Percentiles rank a stretch among this genome's conserved stretches.
Conservation (phyloP, 2,797 vertebrate species). For the Tenualosa thibaudeaui region DNA sequence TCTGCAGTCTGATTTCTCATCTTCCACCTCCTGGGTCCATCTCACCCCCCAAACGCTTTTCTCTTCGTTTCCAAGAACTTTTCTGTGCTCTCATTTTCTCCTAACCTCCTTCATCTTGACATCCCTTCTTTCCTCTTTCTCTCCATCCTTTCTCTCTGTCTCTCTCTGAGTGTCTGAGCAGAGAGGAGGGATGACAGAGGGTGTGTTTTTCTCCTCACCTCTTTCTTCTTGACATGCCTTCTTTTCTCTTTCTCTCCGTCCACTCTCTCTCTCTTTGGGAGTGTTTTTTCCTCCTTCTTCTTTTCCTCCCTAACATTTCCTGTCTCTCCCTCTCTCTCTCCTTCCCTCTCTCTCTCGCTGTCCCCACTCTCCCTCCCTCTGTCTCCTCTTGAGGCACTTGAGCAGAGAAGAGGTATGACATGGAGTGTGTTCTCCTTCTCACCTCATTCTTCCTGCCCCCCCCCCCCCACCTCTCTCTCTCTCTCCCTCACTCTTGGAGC, state of each 20-base stretch:
- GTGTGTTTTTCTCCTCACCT: background rate
- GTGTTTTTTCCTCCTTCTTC: no score
- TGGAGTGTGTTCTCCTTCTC: background rate
- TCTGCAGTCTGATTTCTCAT: background rate
- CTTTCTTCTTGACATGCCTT: background rate
- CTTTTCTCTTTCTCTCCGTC: background rate
- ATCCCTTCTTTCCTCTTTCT: background rate
- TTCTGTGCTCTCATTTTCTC: background rate
- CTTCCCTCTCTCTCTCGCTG: background rate
- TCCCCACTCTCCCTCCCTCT: background rate
- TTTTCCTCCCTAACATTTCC: background rate
- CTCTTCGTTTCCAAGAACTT: background rate
- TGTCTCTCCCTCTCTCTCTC: background rate
- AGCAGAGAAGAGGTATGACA: no score
- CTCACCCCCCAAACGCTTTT: background rate
- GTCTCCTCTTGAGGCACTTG: background rate
- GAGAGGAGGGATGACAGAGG: slow-evolving; percentile 68
- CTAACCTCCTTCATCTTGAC: background rate
- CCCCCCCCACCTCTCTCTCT: background rate
- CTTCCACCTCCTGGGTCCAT: background rate
- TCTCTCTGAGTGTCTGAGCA: background rate
- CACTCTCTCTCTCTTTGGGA: background rate
- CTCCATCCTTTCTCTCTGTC: background rate
- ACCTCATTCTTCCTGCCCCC: slow-evolving; percentile 9
- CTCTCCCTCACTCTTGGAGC: background rate